These are phyloP conservation scores for Falco concolor DNA, from an alignment of 2,797 vertebrate genomes.

Conservation along the genomic window DNA sequence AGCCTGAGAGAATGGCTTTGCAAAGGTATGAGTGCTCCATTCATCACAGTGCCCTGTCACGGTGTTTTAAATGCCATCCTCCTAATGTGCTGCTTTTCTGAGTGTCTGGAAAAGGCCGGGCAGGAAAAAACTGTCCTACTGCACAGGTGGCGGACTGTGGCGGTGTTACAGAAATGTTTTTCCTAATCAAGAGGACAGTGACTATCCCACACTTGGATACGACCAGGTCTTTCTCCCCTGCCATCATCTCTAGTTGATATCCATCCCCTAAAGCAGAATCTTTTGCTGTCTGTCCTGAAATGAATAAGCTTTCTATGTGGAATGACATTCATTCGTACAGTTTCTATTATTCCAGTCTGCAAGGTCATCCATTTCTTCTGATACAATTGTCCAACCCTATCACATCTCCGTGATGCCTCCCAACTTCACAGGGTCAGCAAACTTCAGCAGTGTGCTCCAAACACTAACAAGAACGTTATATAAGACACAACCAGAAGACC, in stretches of 20 bases:
- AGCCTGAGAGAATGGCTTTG: neutral
- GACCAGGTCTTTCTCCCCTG: neutral
- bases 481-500: neutral
- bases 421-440: neutral
- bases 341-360: neutral
- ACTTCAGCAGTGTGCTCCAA: neutral
- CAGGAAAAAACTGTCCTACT: neutral
- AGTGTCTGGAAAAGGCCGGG: neutral
- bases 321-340: neutral
- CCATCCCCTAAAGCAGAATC: neutral
- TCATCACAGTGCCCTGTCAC: neutral
- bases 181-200: neutral
- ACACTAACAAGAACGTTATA: neutral
- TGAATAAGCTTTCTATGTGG: neutral
- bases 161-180: neutral
- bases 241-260: neutral
- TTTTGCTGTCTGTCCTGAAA: neutral
- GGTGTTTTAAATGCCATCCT: neutral
- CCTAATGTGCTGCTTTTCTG: neutral
- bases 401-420: neutral
- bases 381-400: slow-evolving; percentile 29
- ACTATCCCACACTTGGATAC: neutral
- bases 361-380: slow-evolving; percentile 6
- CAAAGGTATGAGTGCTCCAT: neutral
- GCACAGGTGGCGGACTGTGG: neutral